phyloP scores from a whole-genome alignment of 2,113 vertebrate species.

The Platysteira castanea region DNA sequence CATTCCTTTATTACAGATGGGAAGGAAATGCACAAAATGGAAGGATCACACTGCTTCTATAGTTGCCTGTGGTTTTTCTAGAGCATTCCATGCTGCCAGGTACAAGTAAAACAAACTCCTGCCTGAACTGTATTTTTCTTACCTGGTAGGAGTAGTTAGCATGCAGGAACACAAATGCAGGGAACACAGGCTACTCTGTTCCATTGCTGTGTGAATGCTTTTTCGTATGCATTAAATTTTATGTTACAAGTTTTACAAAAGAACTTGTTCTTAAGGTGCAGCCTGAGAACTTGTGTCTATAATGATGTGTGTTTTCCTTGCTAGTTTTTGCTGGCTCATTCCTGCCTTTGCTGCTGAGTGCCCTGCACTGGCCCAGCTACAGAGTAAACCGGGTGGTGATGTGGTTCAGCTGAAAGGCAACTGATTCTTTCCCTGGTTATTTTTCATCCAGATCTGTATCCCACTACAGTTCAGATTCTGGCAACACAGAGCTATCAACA shows the following conservation, averaged over 20 bases:
- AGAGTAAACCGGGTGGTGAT: not conserved
- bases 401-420: not conserved
- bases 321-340: not conserved
- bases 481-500: not conserved
- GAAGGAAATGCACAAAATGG: not conserved
- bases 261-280: not conserved
- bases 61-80: not conserved
- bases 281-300: not conserved
- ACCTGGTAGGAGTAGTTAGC: not conserved
- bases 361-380: not conserved
- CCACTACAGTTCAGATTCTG: not conserved
- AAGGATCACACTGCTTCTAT: not conserved
- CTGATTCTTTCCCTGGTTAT: not conserved
- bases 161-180: not conserved
- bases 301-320: not conserved
- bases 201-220: not conserved
- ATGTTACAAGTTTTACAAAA: not conserved
- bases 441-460: not conserved
- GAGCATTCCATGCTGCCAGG: not conserved
- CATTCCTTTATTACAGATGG: not conserved
- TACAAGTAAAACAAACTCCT: not conserved
- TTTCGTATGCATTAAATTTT: not conserved
- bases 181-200: not conserved
- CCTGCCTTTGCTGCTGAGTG: not conserved
- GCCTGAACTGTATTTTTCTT: not conserved